Percentiles rank a stretch among this genome's conserved stretches.
These are phyloP conservation scores for Benitochromis conjunctus DNA, from an alignment of 2,113 vertebrate genomes.

Conservation along the genomic window DNA sequence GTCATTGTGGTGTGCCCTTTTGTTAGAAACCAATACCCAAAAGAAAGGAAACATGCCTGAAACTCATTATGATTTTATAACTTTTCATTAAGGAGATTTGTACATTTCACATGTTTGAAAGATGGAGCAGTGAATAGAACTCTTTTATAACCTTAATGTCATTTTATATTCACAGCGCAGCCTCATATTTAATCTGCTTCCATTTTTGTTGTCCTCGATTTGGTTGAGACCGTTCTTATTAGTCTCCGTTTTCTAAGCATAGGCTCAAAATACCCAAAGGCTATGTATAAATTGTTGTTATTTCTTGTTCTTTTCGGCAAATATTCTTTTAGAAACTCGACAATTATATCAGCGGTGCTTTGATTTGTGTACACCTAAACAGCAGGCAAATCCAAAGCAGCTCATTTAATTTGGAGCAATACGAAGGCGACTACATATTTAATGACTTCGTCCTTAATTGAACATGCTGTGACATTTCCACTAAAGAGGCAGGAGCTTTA, in stretches of 20 bases:
- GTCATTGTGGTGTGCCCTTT: not conserved
- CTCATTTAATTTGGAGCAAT: not conserved
- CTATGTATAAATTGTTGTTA: not conserved
- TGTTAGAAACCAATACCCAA: not conserved
- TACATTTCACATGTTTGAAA: not conserved
- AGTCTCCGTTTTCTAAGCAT: not conserved
- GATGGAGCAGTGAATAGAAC: not conserved
- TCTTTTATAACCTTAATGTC: not conserved
- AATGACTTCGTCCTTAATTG: conserved; percentile 55
- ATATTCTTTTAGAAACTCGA: conserved; percentile 7
- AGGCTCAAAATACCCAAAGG: not conserved
- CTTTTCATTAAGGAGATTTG: not conserved
- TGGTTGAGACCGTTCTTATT: not conserved
- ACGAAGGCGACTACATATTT: conserved; percentile 43
- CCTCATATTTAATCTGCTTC: not conserved
- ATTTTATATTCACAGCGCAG: not conserved
- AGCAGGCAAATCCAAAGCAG: not conserved
- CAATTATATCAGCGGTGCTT: conserved; percentile 9
- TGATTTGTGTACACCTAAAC: conserved; percentile 13
- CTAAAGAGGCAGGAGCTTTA: conserved; percentile 17
- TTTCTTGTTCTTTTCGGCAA: not conserved
- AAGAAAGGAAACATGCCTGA: not conserved
- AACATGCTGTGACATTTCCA: conserved; percentile 36
- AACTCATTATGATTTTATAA: not conserved
- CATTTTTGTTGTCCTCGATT: not conserved